A percentile compares a stretch with the other conserved stretches of the same genome.
Conservation (phyloP, 2,888 invertebrate genomes). For the Cataglyphis cursor region DNA sequence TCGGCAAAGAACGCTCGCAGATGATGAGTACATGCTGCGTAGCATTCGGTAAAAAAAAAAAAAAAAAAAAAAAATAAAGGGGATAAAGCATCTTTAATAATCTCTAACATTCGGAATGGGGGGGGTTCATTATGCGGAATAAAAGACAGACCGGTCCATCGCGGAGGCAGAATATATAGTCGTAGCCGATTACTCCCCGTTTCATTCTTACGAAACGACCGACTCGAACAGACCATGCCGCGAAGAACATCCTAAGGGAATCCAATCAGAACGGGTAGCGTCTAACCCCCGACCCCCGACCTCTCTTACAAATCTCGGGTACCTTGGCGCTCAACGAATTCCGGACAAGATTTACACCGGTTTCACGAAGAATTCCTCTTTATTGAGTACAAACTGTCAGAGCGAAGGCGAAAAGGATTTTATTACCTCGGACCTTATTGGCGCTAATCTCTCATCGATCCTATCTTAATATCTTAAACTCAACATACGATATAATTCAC, state of each 20-base stretch:
- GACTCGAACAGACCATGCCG: conserved; percentile 62
- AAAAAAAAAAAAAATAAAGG: not conserved
- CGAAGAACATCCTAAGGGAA: conserved; percentile 69
- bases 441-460: not conserved
- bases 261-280: conserved; percentile 72
- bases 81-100: conserved; percentile 32
- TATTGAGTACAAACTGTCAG: conserved; percentile 54
- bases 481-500: not conserved
- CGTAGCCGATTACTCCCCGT: conserved; percentile 20
- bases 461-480: not conserved
- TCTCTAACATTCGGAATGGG: conserved; percentile 27
- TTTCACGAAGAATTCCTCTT: conserved; percentile 46
- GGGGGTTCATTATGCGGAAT: conserved; percentile 54
- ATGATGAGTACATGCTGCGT: conserved; percentile 1
- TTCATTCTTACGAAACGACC: conserved; percentile 42
- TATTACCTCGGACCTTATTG: conserved; percentile 53
- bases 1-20: not conserved
- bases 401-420: conserved; percentile 61
- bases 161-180: conserved; percentile 64
- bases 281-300: conserved; percentile 56
- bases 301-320: conserved; percentile 68
- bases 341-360: conserved; percentile 67
- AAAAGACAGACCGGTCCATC: conserved; percentile 63
- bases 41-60: conserved; percentile 29
- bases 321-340: conserved; percentile 59